Conservation (phyloP, 2,113 vertebrate species). For the Piaya cayana region DNA sequence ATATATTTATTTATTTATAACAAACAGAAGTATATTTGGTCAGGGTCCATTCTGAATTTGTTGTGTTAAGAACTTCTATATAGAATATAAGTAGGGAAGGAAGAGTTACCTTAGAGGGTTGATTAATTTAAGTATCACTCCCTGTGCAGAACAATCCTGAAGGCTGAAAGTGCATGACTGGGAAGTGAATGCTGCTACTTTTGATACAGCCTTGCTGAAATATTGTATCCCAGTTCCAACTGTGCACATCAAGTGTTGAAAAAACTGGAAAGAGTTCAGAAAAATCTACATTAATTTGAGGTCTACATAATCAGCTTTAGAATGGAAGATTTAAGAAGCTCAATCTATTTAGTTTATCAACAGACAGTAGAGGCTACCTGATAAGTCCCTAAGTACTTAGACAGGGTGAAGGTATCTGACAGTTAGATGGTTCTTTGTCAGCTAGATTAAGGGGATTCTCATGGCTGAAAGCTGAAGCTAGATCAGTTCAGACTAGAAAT, state of each 20-base stretch:
- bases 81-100: neutral
- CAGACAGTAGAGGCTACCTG: slow-evolving; percentile 43
- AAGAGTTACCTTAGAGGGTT: neutral
- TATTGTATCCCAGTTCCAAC: neutral
- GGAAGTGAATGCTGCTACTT: neutral
- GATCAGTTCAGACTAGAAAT: slow-evolving; percentile 40
- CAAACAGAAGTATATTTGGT: neutral
- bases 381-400: slow-evolving; percentile 38
- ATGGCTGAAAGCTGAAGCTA: slow-evolving; percentile 18
- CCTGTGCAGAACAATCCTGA: neutral
- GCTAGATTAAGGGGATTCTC: slow-evolving; percentile 55
- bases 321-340: slow-evolving; percentile 57
- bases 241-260: neutral
- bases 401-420: slow-evolving; percentile 7
- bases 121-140: neutral
- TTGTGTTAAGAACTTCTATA: neutral
- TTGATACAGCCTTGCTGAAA: neutral
- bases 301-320: slow-evolving; percentile 53
- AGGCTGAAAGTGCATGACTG: neutral
- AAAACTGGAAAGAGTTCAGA: slow-evolving; percentile 18
- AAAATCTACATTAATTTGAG: slow-evolving; percentile 34
- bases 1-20: neutral
- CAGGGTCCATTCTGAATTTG: neutral
- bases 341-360: slow-evolving; percentile 66
- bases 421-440: slow-evolving; percentile 47